Conservation (phyloP, 92 coral and sea anemone genomes). For the Epizoanthus rinbou region DNA sequence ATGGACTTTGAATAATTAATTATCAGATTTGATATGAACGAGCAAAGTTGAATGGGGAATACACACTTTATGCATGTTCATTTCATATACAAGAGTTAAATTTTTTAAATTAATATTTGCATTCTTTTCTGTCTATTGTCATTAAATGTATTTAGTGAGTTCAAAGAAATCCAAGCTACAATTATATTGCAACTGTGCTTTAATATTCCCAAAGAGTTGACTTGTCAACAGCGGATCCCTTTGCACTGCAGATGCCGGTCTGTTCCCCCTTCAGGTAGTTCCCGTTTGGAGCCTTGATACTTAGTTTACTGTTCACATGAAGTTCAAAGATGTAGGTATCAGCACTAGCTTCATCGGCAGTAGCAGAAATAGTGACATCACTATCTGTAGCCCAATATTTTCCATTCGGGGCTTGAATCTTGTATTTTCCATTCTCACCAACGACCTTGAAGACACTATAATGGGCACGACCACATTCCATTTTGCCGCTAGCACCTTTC, state of each 20-base stretch:
- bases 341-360: conserved; percentile 72
- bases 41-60: no score
- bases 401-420: conserved; percentile 73
- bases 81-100: no score
- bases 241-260: conserved; percentile 88
- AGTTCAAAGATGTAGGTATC: conserved; percentile 81
- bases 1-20: no score
- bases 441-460: conserved; percentile 78
- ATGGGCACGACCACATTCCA: conserved; percentile 87
- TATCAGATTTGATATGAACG: no score
- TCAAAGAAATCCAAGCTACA: no score
- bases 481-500: conserved; percentile 66
- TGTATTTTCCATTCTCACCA: conserved; percentile 70
- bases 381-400: conserved; percentile 82
- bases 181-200: conserved; percentile 5
- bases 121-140: no score
- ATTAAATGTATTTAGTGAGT: no score
- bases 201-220: conserved; percentile 93
- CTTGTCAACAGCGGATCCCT: conserved; percentile 56
- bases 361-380: conserved; percentile 61
- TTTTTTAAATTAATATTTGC: no score
- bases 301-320: conserved; percentile 77
- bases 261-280: conserved; percentile 81
- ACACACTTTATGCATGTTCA: no score
- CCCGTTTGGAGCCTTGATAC: conserved; percentile 89